Evolutionary conservation across 2,113 vertebrate species (phyloP).

Genomic region (Electrona antarctica): DNA sequence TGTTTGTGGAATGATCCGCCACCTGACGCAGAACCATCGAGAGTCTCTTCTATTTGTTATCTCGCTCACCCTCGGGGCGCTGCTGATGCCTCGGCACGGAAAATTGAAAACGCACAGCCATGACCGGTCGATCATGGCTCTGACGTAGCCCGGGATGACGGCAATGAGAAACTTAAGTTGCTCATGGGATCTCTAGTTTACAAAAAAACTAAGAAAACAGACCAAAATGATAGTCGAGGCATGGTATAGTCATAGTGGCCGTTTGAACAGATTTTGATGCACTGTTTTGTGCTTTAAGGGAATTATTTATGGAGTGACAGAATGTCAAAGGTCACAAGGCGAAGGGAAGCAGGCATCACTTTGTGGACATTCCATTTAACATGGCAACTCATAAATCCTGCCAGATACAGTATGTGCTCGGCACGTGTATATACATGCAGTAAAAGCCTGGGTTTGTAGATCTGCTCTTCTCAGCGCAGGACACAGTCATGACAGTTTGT

Average conservation of each 20-base stretch:
- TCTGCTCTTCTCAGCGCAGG: no score
- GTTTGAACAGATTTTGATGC: constrained; percentile 15
- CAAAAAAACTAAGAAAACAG: constrained; percentile 22
- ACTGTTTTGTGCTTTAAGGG: constrained; percentile 34
- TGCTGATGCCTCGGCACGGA: constrained; percentile 41
- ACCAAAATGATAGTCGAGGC: no score
- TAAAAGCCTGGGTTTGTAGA: no score
- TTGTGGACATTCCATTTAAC: no score
- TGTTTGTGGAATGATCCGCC: constrained; percentile 43
- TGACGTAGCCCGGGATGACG: constrained; percentile 31
- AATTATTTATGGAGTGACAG: constrained; percentile 57
- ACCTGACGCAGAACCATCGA: constrained; percentile 39
- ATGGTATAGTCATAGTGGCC: no score
- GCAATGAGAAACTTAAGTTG: constrained; percentile 46
- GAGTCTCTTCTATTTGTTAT: constrained; percentile 55
- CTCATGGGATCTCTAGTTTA: constrained; percentile 28
- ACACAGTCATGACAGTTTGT: no score
- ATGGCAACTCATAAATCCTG: no score
- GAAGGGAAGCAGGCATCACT: no score
- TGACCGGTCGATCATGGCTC: constrained; percentile 59
- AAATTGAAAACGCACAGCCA: constrained; percentile 62
- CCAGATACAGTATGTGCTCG: no score
- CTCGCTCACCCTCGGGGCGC: constrained; percentile 48
- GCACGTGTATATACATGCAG: no score
- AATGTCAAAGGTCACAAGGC: constrained; percentile 34